Evolutionary conservation across 64 coral and sea anemone species (phyloP), one percentile per base, ranked within the genome.

Genomic region (Dendronephthya gigantea): DNA sequence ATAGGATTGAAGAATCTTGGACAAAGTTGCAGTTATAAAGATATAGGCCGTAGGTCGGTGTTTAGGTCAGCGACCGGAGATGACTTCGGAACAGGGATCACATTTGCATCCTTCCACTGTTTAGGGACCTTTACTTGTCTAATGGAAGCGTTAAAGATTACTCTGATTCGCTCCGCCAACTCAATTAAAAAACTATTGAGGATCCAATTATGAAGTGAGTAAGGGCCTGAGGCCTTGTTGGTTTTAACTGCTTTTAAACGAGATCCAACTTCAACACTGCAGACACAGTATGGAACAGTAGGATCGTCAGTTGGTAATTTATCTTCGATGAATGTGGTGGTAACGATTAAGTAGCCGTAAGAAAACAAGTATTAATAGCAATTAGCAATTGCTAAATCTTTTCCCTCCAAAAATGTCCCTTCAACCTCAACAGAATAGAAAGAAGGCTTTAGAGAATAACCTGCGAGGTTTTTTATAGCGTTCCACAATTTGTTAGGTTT

Each of bases 11-110:
- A 87, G 39, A 35, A 75, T 38, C 66, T 72, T 87, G 39, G 85
- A 2, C 62, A 87, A 43, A 39, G 74, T 75, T 30, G 85, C 29
- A 38, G 62, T 87, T 75, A 87, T 38, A 38, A 50, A 50, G 59
- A 87, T 72, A 87, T 87, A 2, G 85, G 84, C 34, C 84, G 49
- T 85, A 56, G 35, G 11, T 85, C 84, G 22, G 19, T 22, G 19
- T 56, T 48, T 52, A 49, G 22, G 84, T 56, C n/a, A n/a, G n/a
- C n/a, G n/a, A n/a, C n/a, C n/a, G n/a, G n/a, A n/a, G n/a, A n/a
- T n/a, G n/a, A n/a, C 49, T 85, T 85, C 33, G 84, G 84, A 30
- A 85, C 51, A 58, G 84, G 84, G 49, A 56, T 85, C 15, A 58
- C 56, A 50, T 85, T 85, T 62, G 84, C 49, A 25, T 52, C 51